Evolutionary conservation across 2,888 invertebrate genomes (phyloP), one percentile per base, ranked within the genome.

Genomic region (Pharmacophagus antenor): DNA sequence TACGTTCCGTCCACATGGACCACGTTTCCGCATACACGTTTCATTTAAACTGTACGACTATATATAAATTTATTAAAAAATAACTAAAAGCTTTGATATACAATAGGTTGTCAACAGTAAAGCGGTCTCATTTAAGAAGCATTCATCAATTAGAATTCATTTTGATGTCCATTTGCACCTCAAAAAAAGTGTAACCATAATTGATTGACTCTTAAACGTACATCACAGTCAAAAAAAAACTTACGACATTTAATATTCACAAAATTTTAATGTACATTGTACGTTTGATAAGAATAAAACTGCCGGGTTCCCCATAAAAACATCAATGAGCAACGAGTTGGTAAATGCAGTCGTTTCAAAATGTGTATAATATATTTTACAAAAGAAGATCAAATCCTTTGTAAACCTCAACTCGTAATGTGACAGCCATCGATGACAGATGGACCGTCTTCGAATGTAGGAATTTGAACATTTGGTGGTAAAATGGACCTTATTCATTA

Each of bases 341-440:
- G 31, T 21, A 51, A 15, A 50, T 44, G 23, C 31, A 23, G 44
- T 57, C 44, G 54, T 15, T 4, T 52, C 21, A 55, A 31, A 47
- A 22, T 17, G 20, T 18, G 53, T 25, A 59, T 65, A 67, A 68
- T 69, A 70, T 66, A 70, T 25, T 51, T 73, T 73, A 75, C 78
- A 76, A 73, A 81, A 80, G 73, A 69, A 70, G 65, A 61, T 67
- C 65, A 67, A 74, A 62, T 66, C 70, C 67, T 72, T 77, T 78
- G 71, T 74, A 63, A 63, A 60, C 66, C 67, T 67, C 69, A 79
- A 72, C 67, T 52, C 67, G 62, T 84, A 84, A 86, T 84, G 80
- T 84, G 87, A 86, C 87, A 85, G 75, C 79, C 82, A 71, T 84
- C 72, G 84, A 88, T 85, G 85, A 87, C 85, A 84, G 82, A 87